Base-by-base conservation (phyloP, 2,797 vertebrate genomes). In the Phoxinus dragarum region DNA sequence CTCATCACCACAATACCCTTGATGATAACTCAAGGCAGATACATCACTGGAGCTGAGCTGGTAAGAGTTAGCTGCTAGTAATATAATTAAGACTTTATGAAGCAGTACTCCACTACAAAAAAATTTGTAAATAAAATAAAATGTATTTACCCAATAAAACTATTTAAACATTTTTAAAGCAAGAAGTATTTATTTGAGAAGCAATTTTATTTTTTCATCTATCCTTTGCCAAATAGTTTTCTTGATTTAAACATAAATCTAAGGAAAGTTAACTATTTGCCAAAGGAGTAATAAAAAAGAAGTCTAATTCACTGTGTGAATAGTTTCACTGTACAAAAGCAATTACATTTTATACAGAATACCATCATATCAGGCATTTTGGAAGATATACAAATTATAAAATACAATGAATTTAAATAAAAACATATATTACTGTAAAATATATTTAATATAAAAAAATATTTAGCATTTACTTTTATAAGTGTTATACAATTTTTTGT, bases 61-160 rank as follows among this genome's bases (percentile, higher is more conserved):
- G 16, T 9, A 47, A 73, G 54, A 74, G 40, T 74, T 23, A 59
- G 36, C 27, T 23, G 21, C 71, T 74, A 73, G 74, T 38, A 47
- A 74, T 74, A 36, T 82, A 49, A 72, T 81, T 38, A 72, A 72
- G 52, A 56, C 59, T 71, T 31, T 82, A 64, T 82, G 38, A 79
- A 64, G n/a, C 36, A 64, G 4, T 31, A 47, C 27, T 47, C n/a
- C 23, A 14, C 17, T 34, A 21, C 47, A 52, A 36, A 52, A 27
- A 27, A 27, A 27, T 27, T 1, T 27, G 27, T 27, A 27, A 27
- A 27, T 27, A 27, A 27, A 27, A 27, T 27, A 27, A 27, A 27
- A 27, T 27, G 27, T 27, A 27, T 27, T 27, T 27, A 27, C 27
- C 3, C 16, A 67, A 6, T 67, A 67, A 36, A 36, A 67, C 64